Percentiles rank a stretch among this genome's conserved stretches.
Conservation (phyloP, 2,113 vertebrate species). For the Oryzias javanicus region DNA sequence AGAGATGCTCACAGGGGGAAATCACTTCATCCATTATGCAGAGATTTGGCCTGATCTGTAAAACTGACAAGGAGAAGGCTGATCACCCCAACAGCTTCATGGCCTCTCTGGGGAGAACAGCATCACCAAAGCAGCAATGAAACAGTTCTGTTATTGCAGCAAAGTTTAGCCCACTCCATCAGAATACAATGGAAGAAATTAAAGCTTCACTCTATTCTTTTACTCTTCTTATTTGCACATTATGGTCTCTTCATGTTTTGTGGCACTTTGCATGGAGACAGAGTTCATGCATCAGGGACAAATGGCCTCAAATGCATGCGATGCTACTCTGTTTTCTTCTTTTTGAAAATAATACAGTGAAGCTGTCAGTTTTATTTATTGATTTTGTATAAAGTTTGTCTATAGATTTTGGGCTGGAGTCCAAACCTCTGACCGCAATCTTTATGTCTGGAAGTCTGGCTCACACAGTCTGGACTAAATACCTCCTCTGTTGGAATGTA, state of each 20-base stretch:
- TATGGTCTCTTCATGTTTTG: constrained; percentile 19
- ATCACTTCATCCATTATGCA: constrained; percentile 51
- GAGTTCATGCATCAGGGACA: constrained; percentile 35
- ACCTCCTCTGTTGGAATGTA: constrained; percentile 19
- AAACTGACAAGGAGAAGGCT: constrained; percentile 26
- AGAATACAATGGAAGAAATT: neutral
- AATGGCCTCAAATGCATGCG: constrained; percentile 39
- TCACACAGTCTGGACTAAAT: constrained; percentile 14
- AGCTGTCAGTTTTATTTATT: constrained; percentile 33
- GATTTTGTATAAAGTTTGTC: constrained; percentile 43
- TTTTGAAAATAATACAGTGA: constrained; percentile 57
- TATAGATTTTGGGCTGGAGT: constrained; percentile 36
- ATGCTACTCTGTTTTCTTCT: constrained; percentile 30
- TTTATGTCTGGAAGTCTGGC: constrained; percentile 54
- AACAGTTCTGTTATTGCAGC: neutral
- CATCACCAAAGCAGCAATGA: constrained; percentile 8
- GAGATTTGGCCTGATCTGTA: constrained; percentile 34
- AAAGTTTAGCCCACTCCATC: neutral
- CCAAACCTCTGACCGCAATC: constrained; percentile 50
- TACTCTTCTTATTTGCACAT: constrained; percentile 1
- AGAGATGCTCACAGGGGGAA: constrained; percentile 8
- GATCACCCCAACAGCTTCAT: constrained; percentile 27
- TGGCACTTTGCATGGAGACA: constrained; percentile 16
- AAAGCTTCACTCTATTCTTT: neutral
- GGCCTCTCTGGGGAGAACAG: constrained; percentile 9